phyloP scores from a whole-genome alignment of 2,113 vertebrate genomes.

The Vombatus ursinus region DNA sequence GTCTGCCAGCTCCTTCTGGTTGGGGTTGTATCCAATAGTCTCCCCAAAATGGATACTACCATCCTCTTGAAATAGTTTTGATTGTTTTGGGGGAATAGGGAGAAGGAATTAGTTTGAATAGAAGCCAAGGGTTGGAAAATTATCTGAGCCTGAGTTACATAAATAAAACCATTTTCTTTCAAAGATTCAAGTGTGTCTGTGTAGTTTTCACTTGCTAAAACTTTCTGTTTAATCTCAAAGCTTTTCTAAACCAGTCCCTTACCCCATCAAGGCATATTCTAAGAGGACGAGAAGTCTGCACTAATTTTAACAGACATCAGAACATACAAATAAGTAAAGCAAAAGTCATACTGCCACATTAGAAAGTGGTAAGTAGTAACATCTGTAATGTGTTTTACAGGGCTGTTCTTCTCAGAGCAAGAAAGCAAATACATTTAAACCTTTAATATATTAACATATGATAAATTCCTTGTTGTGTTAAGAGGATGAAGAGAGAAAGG shows the following conservation, averaged over 20 bases:
- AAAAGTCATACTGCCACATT: background rate
- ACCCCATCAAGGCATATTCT: background rate
- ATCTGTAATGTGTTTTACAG: background rate
- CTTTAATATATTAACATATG: background rate
- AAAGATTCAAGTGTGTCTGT: background rate
- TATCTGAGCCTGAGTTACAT: background rate
- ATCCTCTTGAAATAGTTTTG: background rate
- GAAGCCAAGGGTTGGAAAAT: background rate
- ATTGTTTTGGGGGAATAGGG: background rate
- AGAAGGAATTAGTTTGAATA: background rate
- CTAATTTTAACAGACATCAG: background rate
- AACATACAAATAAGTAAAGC: background rate
- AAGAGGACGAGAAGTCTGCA: background rate
- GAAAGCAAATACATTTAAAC: background rate
- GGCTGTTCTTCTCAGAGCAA: slow-evolving; percentile 16
- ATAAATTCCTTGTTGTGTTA: background rate
- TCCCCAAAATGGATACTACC: background rate
- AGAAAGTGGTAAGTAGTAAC: background rate
- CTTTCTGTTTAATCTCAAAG: slow-evolving; percentile 20
- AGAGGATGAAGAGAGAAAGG: background rate
- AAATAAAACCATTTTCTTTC: slow-evolving; percentile 4
- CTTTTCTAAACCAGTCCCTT: slow-evolving; percentile 10
- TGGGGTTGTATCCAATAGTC: background rate
- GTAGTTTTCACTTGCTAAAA: background rate
- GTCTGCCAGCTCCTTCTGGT: background rate